Base-by-base conservation (phyloP, 1,140 invertebrate genomes). In the Drosophila navojoa region DNA sequence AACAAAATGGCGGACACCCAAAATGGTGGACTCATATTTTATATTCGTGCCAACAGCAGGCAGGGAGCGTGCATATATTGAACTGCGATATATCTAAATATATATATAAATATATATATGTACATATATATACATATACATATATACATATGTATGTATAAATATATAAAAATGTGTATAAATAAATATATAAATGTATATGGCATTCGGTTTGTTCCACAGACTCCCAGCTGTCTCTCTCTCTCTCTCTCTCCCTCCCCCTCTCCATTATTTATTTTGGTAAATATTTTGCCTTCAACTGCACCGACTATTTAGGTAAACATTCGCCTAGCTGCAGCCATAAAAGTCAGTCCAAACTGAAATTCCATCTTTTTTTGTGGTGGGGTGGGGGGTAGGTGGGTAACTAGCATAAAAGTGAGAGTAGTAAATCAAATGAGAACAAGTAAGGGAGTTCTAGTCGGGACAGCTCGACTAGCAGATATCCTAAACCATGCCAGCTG, bases 1-100 rank as follows among this genome's bases (percentile, higher is more conserved):
- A 68, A 72, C 63, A 68, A 72, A 68, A 72, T 72, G 55, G 49
- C 63, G 42, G 32, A 47, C 10, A 16, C 40, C 27, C 58, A 54
- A 60, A 42, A 60, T 49, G 22, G 11, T 40, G 32, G 32, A 32
- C 32, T 59, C 54, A 68, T 68, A 68, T 68, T 68, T 68, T 59
- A 47, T 47, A 47, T 19, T 15, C 29, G n/a, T 32, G 5, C 9
- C 44, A 32, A 25, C 42, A 22, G 9, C 15, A 45, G 25, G 6
- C 42, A n/a, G 40, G 2, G 40, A 2, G 5, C 11, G 40, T 45
- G 2, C 15, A 16, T 27, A 2, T 27, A 27, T 45, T 16, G 5
- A 9, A 45, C 19, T 45, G 0, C n/a, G 11, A 15, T 15, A 44
- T 29, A 44, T 44, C 25, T 25, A 40, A 7, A 25, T 55, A 54